Base-by-base conservation (phyloP, 2,888 invertebrate genomes). In the Clistopyga incitator region DNA sequence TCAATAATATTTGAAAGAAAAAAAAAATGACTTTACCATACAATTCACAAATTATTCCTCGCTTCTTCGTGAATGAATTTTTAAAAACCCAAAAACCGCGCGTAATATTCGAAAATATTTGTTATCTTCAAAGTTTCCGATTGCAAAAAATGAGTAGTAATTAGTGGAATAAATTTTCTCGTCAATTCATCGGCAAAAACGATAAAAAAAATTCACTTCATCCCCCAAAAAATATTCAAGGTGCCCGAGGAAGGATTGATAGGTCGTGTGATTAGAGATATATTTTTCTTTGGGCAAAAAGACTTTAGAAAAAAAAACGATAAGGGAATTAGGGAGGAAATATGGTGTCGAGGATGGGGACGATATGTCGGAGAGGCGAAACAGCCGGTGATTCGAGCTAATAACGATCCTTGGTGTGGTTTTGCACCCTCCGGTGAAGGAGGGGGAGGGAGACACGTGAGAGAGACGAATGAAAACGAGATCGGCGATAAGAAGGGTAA, bases 391-490 rank as follows among this genome's bases (percentile, higher is more conserved):
- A 25, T 56, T 42, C 25, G 50, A 59, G 45, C 65, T 64, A 80
- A 79, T 79, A 59, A 70, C 54, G 52, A 10, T 45, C 54, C 64
- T 47, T 25, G 50, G 45, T 47, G 61, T 29, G 50, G 45, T 72
- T 78, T 78, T 23, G 34, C 77, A 47, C 68, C 61, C 71, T 20
- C 29, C 38, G 47, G 15, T 10, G 23, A 47, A 15, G 11, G 61
- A 45, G 61, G 50, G 54, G 72, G 34, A 38, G 38, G 34, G 74
- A 61, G 50, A 70, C 15, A 38, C 42, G 78, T 52, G 54, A 25
- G 56, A 42, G 42, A 47, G 50, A 18, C 61, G 23, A 75, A 65
- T 71, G 56, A 59, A 61, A 78, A 59, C 45, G 70, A 59, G 77
- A 52, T 29, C 65, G 74, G 13, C 64, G 54, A 47, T 59, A 71